These are phyloP conservation scores for Amphimedon queenslandica DNA, from an alignment of 37 sponge, comb jelly and placozoan genomes.

Conservation along the genomic window DNA sequence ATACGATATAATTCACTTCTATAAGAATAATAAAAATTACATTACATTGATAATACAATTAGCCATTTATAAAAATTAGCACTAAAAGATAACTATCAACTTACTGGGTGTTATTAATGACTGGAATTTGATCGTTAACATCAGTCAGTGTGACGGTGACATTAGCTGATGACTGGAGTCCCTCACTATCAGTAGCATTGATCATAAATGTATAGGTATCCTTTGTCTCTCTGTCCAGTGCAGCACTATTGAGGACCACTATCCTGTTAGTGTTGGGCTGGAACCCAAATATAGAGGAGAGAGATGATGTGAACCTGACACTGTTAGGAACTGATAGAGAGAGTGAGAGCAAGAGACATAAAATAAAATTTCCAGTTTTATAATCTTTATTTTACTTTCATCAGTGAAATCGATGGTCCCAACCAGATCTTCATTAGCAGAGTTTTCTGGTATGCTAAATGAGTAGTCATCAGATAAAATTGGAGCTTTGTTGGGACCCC, in stretches of 20 bases:
- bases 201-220: slow-evolving; percentile 28
- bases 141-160: slow-evolving; percentile 41
- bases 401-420: slow-evolving; percentile 21
- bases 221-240: slow-evolving; percentile 31
- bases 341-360: no score
- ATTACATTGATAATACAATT: no score
- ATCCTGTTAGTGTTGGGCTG: neutral
- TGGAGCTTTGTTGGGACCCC: slow-evolving; percentile 17
- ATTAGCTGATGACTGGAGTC: slow-evolving; percentile 4
- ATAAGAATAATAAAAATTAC: no score
- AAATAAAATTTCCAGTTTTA: neutral
- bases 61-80: neutral
- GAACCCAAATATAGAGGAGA: slow-evolving; percentile 28
- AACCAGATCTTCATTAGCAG: neutral
- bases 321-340: no score
- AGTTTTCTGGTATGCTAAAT: slow-evolving; percentile 19
- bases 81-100: neutral
- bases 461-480: slow-evolving; percentile 4
- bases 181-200: slow-evolving; percentile 28
- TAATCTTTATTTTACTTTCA: slow-evolving; percentile 8
- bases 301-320: no score
- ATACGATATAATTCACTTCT: neutral
- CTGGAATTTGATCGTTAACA: slow-evolving; percentile 59
- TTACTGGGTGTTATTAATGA: slow-evolving; percentile 33
- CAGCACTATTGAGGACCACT: slow-evolving; percentile 18